Base-by-base conservation (phyloP, 35 echinoderm and acorn worm genomes). In the Ophiothrix spiculata region DNA sequence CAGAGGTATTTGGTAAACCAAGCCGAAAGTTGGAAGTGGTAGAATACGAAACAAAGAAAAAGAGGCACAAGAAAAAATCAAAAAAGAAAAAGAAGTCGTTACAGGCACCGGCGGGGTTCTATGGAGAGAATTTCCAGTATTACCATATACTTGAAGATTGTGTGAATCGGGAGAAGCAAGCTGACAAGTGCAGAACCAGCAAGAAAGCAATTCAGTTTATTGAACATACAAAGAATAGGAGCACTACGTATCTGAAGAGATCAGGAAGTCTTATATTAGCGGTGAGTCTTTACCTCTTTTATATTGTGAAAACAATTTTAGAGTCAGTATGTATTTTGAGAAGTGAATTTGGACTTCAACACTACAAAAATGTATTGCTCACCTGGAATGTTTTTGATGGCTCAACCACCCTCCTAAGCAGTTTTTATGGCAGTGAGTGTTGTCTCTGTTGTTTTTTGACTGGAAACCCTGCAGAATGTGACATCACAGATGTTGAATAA, bases 111-210 rank as follows among this genome's bases (percentile, higher is more conserved):
- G 29, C 3, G 6, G 60, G 6, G 29, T 69, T 15, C 60, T 12
- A 15, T 2, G 60, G 60, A 15, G 60, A 69, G 29, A 69, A 69
- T 69, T 15, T n/a, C 3, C 16, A 25, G 3, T 69, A 69, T 25
- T 69, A 69, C 60, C 60, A 69, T 10, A n/a, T 69, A 28, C 23
- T 69, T 6, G 60, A 69, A 28, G 60, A 69, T 69, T 15, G 25
- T n/a, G 60, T 69, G 6, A 69, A 69, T n/a, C 60, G 60, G 17
- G 60, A 69, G 60, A 69, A 69, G 29, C 8, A 28, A 28, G 60
- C 60, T 10, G 60, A 69, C 60, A 69, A 69, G 60, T 69, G 60
- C 60, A 69, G 60, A 69, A 69, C 60, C 60, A 49, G 60, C 60
- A 69, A 69, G 60, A 69, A 69, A 28, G 60, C 4, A 2, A 69